phyloP scores from a whole-genome alignment of 2,888 invertebrate species.

The Acanthopleura granulata region DNA sequence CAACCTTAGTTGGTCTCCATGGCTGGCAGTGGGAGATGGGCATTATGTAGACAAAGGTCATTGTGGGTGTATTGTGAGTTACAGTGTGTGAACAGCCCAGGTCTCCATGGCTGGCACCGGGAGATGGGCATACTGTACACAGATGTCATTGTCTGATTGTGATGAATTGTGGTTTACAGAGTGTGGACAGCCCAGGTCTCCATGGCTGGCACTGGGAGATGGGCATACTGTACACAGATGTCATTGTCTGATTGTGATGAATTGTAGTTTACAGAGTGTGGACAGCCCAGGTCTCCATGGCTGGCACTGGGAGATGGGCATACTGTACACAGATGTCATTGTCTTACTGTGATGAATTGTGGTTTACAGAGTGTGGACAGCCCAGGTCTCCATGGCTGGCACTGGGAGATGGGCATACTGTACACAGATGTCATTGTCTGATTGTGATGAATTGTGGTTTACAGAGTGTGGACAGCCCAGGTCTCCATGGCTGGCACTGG shows the following conservation, averaged over 20 bases:
- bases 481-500: constrained; percentile 67
- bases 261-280: background rate
- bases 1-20: constrained; percentile 60
- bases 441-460: background rate
- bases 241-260: background rate
- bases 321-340: constrained; percentile 55
- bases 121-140: constrained; percentile 65
- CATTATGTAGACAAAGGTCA: constrained; percentile 60
- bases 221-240: constrained; percentile 61
- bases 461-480: constrained; percentile 33
- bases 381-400: constrained; percentile 65
- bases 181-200: constrained; percentile 39
- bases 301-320: constrained; percentile 68
- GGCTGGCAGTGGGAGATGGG: constrained; percentile 69
- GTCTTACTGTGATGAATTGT: background rate
- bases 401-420: constrained; percentile 66
- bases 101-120: constrained; percentile 67
- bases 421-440: constrained; percentile 58
- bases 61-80: constrained; percentile 29
- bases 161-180: background rate
- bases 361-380: background rate
- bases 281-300: constrained; percentile 51
- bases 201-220: constrained; percentile 69
- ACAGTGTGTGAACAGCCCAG: constrained; percentile 33
- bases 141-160: constrained; percentile 33